Base-by-base conservation (phyloP, 2,797 vertebrate genomes). In the Picus viridis region DNA sequence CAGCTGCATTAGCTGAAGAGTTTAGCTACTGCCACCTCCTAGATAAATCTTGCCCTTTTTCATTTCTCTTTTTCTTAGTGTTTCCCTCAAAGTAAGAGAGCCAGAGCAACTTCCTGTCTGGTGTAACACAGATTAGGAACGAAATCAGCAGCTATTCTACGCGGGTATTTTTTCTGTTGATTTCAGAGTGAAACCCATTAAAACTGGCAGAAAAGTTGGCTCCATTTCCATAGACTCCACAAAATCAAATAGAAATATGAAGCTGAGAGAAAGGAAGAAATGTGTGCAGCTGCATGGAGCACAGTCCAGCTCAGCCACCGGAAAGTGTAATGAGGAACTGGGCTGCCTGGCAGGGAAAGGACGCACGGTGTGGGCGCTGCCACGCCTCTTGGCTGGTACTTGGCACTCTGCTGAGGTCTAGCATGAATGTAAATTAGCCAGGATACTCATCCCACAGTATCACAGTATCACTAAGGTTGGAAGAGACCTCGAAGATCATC, bases 11-110 rank as follows among this genome's bases (percentile, higher is more conserved):
- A 94, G 79, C 61, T 1, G 27, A 85, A 70, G 73, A 70, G 74
- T 93, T 95, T 93, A 94, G 82, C 87, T 94, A 83, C 94, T 94
- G 88, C 73, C 84, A 91, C 86, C 87, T 91, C 89, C 74, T 47
- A 96, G 93, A 94, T 89, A 96, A 92, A 96, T 92, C 82, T 82
- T 88, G 56, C 68, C 77, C 79, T 86, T 88, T 89, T 69, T 86
- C 67, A 51, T 91, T 94, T 93, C 56, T 84, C 16, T 84, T 30
- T 85, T 94, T 92, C 63, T 86, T 72, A 72, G 74, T 80, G 70
- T 59, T 96, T 94, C 62, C 22, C 85, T 94, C 90, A 72, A 93
- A 93, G 63, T 68, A 77, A 90, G 45, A 72, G 43, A 86, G 79
- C 84, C 92, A 93, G 79, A 82, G 88, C 84, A 94, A 91, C 79